Base-by-base conservation (phyloP, 2,113 vertebrate genomes). In the Caretta caretta region DNA sequence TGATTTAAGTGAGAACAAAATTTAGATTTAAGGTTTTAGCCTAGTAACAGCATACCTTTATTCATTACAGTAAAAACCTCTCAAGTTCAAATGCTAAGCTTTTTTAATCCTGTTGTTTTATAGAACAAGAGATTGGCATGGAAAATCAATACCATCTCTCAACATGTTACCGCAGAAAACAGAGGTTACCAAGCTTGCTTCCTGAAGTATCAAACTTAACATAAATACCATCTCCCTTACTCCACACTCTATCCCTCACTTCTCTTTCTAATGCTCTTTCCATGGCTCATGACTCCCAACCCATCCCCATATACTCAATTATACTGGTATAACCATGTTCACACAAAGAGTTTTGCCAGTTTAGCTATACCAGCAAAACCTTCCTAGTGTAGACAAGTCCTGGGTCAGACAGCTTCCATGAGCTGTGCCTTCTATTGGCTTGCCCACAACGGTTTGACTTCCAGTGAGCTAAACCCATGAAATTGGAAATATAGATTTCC, bases 141-240 rank as follows among this genome's bases (percentile, higher is more conserved):
- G 22, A 19, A 69, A 38, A 80, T 6, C 88, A 89, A 38, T 80
- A 46, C 49, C n/a, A 72, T 20, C 65, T 48, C 25, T 48, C 8
- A 62, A 29, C 0, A 27, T 1, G 1, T 16, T 8, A 76, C 3
- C 1, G 5, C 84, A 69, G 31, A 92, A 51, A 19, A 42, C 0
- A 57, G 9, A 8, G 2, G 29, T 0, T 14, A 65, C 27, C 8
- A 48, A 35, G 54, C 16, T 5, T 49, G 10, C 88, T 25, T 57
- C 50, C 53, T 10, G 1, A 25, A 20, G 0, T 0, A 6, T 27
- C 5, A 3, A 29, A 50, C 80, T 31, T 53, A 20, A 42, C 42
- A 76, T 46, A 48, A 72, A 25, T 46, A 48, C 42, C 11, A 27
- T 78, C 12, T 78, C 25, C 42, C 42, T 48, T 48, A 78, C 8